Conservation (phyloP, 2,888 invertebrate genomes). For the Hermaeophaga mercurialis region DNA sequence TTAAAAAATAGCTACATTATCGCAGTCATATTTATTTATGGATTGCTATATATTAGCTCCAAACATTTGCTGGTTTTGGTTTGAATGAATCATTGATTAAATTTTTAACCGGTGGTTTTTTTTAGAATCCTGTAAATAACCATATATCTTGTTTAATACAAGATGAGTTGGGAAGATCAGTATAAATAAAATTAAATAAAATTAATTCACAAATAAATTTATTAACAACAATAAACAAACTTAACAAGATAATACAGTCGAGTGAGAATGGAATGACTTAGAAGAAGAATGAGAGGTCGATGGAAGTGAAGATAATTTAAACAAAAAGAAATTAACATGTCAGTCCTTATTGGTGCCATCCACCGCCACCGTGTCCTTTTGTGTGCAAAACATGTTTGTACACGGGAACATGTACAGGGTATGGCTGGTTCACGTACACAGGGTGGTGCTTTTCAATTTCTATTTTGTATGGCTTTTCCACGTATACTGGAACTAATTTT, state of each 20-base stretch:
- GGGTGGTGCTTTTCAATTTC: conserved; percentile 76
- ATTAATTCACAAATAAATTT: conserved; percentile 8
- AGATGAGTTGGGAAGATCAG: neutral
- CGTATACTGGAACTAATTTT: conserved; percentile 72
- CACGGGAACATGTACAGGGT: conserved; percentile 75
- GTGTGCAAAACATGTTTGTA: conserved; percentile 74
- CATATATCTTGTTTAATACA: too few species aligned
- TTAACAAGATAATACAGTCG: conserved; percentile 20
- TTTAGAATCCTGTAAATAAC: neutral
- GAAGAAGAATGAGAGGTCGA: neutral
- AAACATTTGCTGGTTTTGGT: too few species aligned
- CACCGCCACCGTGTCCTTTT: conserved; percentile 54
- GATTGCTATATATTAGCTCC: too few species aligned
- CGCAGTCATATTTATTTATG: too few species aligned
- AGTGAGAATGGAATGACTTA: conserved; percentile 2
- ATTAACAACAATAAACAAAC: conserved; percentile 19
- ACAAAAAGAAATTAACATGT: conserved; percentile 25
- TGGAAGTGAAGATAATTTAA: neutral
- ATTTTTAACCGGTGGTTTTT: neutral
- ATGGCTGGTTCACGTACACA: conserved; percentile 68
- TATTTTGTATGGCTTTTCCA: conserved; percentile 77
- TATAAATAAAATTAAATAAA: neutral
- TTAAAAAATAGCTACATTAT: too few species aligned
- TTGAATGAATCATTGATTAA: too few species aligned
- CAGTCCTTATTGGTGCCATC: conserved; percentile 42